Evolutionary conservation across 1,140 invertebrate species (phyloP).

Genomic region (Dinoponera quadriceps): DNA sequence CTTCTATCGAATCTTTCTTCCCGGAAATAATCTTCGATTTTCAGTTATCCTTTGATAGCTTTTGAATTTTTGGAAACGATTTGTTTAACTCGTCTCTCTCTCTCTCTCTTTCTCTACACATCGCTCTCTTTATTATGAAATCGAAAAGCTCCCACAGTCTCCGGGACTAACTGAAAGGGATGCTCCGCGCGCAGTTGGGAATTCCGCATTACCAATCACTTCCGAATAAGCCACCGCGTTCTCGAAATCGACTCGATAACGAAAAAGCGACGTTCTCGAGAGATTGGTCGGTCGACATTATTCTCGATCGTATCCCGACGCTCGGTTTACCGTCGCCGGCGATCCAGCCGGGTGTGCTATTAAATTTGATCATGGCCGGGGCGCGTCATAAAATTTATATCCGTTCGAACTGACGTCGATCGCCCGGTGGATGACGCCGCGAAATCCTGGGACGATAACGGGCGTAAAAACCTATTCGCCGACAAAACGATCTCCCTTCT

Average conservation of each 20-base stretch:
- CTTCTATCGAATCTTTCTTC: no score
- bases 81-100: no score
- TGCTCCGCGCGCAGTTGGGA: not conserved
- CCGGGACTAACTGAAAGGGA: not conserved
- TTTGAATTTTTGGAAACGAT: not conserved
- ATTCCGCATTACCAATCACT: constrained; percentile 21
- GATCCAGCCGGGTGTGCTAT: constrained; percentile 47
- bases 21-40: no score
- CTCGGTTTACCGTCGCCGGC: not conserved
- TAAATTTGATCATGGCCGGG: constrained; percentile 51
- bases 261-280: constrained; percentile 40
- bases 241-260: constrained; percentile 31
- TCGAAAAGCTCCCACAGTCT: not conserved
- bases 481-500: constrained; percentile 3
- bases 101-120: no score
- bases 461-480: constrained; percentile 46
- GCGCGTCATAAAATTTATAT: constrained; percentile 62
- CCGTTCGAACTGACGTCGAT: constrained; percentile 46
- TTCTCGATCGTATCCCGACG: constrained; percentile 50
- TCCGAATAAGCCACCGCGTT: constrained; percentile 19
- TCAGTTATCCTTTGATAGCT: no score
- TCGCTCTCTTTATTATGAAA: no score
- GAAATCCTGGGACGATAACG: constrained; percentile 35
- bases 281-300: constrained; percentile 51
- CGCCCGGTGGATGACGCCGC: constrained; percentile 8